Conservation (phyloP, 2,797 vertebrate genomes). For the Forpus xanthops region DNA sequence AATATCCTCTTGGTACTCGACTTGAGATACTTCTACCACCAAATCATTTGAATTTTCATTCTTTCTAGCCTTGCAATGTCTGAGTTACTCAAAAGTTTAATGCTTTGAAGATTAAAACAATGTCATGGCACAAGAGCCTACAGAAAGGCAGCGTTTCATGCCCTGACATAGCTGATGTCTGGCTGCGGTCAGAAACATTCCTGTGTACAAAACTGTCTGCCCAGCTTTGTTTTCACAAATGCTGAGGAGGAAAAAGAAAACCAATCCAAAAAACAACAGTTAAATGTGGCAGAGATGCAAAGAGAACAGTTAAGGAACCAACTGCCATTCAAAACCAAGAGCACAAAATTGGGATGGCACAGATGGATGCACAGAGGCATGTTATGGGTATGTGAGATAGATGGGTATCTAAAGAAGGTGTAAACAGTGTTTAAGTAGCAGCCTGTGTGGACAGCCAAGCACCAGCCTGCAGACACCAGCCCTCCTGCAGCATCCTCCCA, state of each 20-base stretch:
- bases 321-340: background rate
- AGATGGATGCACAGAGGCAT: background rate
- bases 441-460: background rate
- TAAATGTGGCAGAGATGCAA: conserved; percentile 13
- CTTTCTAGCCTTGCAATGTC: conserved; percentile 55
- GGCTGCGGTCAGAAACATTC: conserved; percentile 55
- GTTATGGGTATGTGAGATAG: accelerated
- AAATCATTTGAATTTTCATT: conserved; percentile 62
- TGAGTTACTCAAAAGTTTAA: conserved; percentile 34
- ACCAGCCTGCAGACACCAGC: background rate
- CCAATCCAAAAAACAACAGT: background rate
- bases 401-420: background rate
- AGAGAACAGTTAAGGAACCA: conserved; percentile 17
- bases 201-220: conserved; percentile 3
- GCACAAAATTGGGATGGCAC: background rate
- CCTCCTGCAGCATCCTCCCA: background rate
- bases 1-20: conserved; percentile 52
- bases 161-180: conserved; percentile 52
- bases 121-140: conserved; percentile 25
- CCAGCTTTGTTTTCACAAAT: conserved; percentile 46
- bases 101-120: conserved; percentile 61
- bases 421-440: background rate
- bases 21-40: conserved; percentile 53
- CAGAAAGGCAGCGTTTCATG: conserved; percentile 17
- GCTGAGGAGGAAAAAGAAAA: background rate